Percentiles rank a stretch among this genome's conserved stretches.
phyloP scores from a whole-genome alignment of 2,797 vertebrate genomes.

The Glossophaga mutica region DNA sequence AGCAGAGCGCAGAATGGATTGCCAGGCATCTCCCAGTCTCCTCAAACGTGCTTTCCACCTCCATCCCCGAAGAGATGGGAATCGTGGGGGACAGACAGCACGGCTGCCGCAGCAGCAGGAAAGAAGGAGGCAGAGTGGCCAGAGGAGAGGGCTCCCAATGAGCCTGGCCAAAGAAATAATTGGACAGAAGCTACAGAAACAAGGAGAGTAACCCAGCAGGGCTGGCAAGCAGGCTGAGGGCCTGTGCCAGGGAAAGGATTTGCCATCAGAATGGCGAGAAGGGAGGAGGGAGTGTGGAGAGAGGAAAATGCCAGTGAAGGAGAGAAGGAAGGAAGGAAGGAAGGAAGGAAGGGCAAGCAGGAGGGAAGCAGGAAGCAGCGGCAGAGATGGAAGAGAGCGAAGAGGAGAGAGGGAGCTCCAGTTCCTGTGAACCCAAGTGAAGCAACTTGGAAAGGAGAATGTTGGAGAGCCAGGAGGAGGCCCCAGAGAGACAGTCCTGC shows the following conservation, averaged over 20 bases:
- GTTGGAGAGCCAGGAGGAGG: neutral
- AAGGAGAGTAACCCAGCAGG: constrained; percentile 47
- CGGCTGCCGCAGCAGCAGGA: neutral
- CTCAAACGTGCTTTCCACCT: constrained; percentile 11
- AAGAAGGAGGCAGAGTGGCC: constrained; percentile 11
- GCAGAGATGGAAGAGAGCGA: neutral
- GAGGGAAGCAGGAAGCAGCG: neutral
- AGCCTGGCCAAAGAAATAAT: constrained; percentile 61
- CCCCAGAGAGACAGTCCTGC: neutral
- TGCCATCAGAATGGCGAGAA: neutral
- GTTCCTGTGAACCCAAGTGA: neutral
- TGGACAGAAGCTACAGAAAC: constrained; percentile 64
- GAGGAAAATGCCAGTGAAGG: neutral
- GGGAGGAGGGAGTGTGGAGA: neutral
- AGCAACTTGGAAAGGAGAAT: neutral
- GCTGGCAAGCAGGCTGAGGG: neutral
- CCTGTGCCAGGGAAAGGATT: constrained; percentile 55
- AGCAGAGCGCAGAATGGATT: neutral
- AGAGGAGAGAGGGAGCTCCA: neutral
- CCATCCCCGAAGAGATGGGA: constrained; percentile 42
- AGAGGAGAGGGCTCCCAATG: constrained; percentile 7
- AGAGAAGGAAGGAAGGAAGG: neutral
- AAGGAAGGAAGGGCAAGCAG: neutral
- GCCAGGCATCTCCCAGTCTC: constrained; percentile 22
- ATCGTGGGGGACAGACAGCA: neutral